Base-by-base conservation (phyloP, 2,888 invertebrate genomes). In the Eilema depressum region DNA sequence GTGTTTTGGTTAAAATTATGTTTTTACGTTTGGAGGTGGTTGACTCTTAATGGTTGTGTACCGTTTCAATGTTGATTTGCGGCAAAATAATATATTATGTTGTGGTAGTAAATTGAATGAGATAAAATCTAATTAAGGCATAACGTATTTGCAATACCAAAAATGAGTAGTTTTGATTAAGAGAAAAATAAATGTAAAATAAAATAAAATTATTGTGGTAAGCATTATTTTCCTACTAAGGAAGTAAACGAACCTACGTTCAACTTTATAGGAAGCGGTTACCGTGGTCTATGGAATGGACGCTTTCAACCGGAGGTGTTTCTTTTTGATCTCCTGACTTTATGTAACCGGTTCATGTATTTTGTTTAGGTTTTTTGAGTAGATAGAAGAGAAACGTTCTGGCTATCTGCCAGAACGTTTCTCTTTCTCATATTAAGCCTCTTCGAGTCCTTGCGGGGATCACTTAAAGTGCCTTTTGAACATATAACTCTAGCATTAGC, bases 1-100 rank as follows among this genome's bases (percentile, higher is more conserved):
- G 63, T 69, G 65, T 70, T 68, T 75, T 71, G 78, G 57, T 68
- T 65, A 64, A 59, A 67, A 53, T 60, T 3, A 56, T 0, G n/a
- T 33, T 41, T 66, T 14, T 57, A 63, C 26, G 23, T 66, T 66
- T 57, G 28, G 28, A 26, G 25, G 25, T 63, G 26, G 47, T 53
- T 47, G 53, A 53, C 53, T 53, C 53, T 53, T 53, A n/a, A 53
- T 53, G 53, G n/a, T 2, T n/a, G 53, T n/a, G 53, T 53, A 53
- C 53, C 53, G 53, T 53, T 53, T 53, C 53, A 53, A 53, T 53
- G 53, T n/a, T 53, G n/a, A 53, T 53, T 53, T 53, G 53, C 53
- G n/a, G n/a, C 53, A 53, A 53, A 53, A 53, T 53, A 53, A 20
- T 20, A 20, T 53, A 53, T 8, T 20, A 20, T 53, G 53, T 53